These are phyloP conservation scores for Poeciliopsis turrubarensis DNA, from an alignment of 2,113 vertebrate species.

Conservation along the genomic window DNA sequence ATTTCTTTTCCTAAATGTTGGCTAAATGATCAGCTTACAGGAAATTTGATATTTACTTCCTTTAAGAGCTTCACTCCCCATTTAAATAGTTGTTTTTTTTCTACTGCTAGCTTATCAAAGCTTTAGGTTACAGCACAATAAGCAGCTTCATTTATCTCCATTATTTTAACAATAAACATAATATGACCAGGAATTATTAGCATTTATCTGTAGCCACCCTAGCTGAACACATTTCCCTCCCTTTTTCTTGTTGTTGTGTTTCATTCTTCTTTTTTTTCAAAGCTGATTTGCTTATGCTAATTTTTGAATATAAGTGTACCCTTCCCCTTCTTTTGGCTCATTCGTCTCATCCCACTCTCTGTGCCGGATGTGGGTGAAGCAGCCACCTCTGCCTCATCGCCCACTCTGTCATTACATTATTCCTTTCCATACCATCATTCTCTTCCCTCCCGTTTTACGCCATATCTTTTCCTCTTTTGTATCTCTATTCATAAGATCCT, in stretches of 20 bases:
- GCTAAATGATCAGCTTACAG: constrained; percentile 34
- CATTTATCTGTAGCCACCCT: neutral
- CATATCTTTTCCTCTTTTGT: constrained; percentile 25
- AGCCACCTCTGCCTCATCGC: constrained; percentile 58
- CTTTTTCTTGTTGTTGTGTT: constrained; percentile 13
- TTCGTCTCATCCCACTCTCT: constrained; percentile 71
- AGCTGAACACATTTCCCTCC: constrained; percentile 3
- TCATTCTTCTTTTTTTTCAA: neutral
- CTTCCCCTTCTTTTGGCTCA: constrained; percentile 56
- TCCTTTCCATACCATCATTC: constrained; percentile 45
- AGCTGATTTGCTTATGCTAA: constrained; percentile 30
- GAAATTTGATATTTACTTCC: constrained; percentile 48
- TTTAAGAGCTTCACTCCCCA: neutral
- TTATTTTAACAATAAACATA: neutral
- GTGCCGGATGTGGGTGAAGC: constrained; percentile 67
- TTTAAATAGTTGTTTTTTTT: constrained; percentile 5
- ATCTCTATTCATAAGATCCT: constrained; percentile 19
- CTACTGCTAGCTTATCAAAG: neutral
- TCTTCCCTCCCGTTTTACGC: constrained; percentile 30
- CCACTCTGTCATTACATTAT: constrained; percentile 68
- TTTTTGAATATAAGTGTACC: constrained; percentile 49
- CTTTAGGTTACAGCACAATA: constrained; percentile 1
- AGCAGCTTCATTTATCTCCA: constrained; percentile 1
- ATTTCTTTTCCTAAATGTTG: constrained; percentile 25
- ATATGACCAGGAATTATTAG: neutral